Percentiles rank a stretch among this genome's conserved stretches.
These are phyloP conservation scores for Nephrotoma guestfalica DNA, from an alignment of 2,888 invertebrate genomes.

Conservation along the genomic window DNA sequence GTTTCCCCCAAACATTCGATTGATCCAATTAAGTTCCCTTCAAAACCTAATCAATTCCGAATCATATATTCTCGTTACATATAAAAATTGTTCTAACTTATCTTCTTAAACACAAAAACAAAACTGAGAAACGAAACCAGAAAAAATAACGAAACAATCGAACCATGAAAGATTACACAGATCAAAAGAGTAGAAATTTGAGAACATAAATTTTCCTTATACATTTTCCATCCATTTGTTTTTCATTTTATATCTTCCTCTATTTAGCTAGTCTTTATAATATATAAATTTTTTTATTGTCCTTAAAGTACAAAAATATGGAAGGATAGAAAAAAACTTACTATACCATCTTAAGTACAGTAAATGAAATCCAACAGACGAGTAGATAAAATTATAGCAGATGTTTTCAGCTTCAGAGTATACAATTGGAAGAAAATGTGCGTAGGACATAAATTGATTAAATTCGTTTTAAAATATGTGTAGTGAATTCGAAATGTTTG, in stretches of 20 bases:
- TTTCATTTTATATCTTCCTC: background rate
- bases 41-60: background rate
- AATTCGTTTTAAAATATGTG: background rate
- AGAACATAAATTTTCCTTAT: background rate
- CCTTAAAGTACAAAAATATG: background rate
- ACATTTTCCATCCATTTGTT: background rate
- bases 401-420: background rate
- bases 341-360: background rate
- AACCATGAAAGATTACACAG: background rate
- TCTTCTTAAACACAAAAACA: background rate
- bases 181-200: background rate
- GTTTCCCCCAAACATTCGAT: background rate
- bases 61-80: background rate
- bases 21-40: background rate
- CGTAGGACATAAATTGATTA: background rate
- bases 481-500: background rate
- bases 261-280: background rate
- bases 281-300: background rate
- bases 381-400: background rate
- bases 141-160: background rate
- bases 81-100: background rate
- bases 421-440: background rate
- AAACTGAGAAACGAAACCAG: background rate
- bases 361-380: background rate
- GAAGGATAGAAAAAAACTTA: background rate